Evolutionary conservation across 1,140 invertebrate species (phyloP).

Genomic region (Drosophila teissieri): DNA sequence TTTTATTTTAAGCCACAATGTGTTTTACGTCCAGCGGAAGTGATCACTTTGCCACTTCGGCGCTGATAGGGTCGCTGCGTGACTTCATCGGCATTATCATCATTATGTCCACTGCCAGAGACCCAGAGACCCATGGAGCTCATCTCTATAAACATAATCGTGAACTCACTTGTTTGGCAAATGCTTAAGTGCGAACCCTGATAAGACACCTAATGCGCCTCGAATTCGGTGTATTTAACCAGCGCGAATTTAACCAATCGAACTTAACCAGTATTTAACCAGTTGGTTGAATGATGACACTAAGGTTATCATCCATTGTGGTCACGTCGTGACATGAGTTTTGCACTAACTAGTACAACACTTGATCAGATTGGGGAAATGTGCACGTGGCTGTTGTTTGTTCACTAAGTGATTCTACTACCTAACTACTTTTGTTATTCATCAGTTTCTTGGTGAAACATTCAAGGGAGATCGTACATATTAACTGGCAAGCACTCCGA

Average conservation of each 20-base stretch:
- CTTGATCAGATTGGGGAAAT: no score
- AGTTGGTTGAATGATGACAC: neutral
- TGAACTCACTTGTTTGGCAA: slow-evolving; percentile 14
- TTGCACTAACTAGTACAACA: no score
- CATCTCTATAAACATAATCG: slow-evolving; percentile 8
- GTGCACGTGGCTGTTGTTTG: no score
- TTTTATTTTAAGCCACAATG: slow-evolving; percentile 1
- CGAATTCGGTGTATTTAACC: slow-evolving; percentile 1
- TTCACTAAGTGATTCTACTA: no score
- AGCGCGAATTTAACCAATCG: neutral
- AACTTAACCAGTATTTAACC: neutral
- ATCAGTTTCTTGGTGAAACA: no score
- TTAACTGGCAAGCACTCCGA: no score
- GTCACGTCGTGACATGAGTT: no score
- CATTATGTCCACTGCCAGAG: neutral
- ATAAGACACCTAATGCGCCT: slow-evolving; percentile 15
- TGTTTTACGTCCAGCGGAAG: slow-evolving; percentile 18
- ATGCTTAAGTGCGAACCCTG: slow-evolving; percentile 14
- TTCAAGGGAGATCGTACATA: no score
- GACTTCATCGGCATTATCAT: slow-evolving; percentile 11
- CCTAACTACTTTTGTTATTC: no score
- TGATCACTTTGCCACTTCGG: slow-evolving; percentile 23
- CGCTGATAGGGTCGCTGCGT: slow-evolving; percentile 17
- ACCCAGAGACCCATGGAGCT: neutral
- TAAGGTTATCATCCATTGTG: no score